phyloP scores from a whole-genome alignment of 2,888 invertebrate genomes.

The Liposcelis brunnea region DNA sequence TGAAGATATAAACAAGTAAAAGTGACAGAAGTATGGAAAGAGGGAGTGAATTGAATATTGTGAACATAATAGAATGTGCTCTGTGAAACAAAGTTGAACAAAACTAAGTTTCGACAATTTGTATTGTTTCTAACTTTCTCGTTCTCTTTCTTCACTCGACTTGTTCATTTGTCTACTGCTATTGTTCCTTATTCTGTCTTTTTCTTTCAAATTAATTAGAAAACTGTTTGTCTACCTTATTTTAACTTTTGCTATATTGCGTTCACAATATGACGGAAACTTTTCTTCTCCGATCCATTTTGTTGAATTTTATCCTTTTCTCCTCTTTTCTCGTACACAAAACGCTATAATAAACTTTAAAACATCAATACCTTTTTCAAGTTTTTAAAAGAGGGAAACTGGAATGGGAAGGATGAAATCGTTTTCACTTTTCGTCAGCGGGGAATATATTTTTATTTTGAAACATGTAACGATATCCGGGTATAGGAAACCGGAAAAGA shows the following conservation, averaged over 20 bases:
- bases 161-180: slow-evolving; percentile 8
- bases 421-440: too few species aligned
- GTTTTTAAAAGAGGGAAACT: too few species aligned
- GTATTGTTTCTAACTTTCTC: slow-evolving; percentile 7
- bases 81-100: slow-evolving; percentile 7
- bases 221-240: slow-evolving; percentile 7
- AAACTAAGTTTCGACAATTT: slow-evolving; percentile 9
- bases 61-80: slow-evolving; percentile 8
- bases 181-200: slow-evolving; percentile 10
- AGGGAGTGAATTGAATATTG: slow-evolving; percentile 3
- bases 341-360: too few species aligned
- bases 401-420: too few species aligned
- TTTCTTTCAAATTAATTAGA: slow-evolving; percentile 10
- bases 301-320: too few species aligned
- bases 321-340: too few species aligned
- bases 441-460: too few species aligned
- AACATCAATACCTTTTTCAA: too few species aligned
- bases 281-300: background rate
- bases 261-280: background rate
- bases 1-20: background rate
- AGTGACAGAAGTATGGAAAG: slow-evolving; percentile 4
- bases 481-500: too few species aligned
- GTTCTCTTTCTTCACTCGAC: slow-evolving; percentile 9
- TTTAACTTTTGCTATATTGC: background rate
- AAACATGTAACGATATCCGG: too few species aligned